These are phyloP conservation scores for Coecobrya sp. DNA, from an alignment of 2,888 invertebrate genomes.

Conservation along the genomic window DNA sequence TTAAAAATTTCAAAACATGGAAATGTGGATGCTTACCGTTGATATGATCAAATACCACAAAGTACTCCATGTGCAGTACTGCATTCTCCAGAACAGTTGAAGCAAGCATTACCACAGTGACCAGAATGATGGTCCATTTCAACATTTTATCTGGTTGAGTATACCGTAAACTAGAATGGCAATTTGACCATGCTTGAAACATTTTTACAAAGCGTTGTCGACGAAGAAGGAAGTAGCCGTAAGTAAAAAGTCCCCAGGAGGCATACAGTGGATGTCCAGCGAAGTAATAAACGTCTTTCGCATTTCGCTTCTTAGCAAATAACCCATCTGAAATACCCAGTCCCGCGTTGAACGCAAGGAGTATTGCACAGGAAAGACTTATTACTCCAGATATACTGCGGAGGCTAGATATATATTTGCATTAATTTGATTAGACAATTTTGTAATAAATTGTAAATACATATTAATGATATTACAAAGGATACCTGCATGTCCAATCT, in stretches of 20 bases:
- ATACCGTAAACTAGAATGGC: constrained; percentile 62
- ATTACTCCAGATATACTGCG: constrained; percentile 7
- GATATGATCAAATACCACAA: constrained; percentile 62
- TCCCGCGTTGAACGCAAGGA: constrained; percentile 7
- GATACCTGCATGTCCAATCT: constrained; percentile 61
- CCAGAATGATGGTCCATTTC: constrained; percentile 74
- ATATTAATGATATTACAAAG: not conserved
- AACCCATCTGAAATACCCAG: not conserved
- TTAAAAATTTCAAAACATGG: too few relatives aligned
- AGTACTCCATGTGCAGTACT: constrained; percentile 73
- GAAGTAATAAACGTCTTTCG: constrained; percentile 28
- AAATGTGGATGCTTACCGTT: constrained; percentile 10
- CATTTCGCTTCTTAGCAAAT: constrained; percentile 21
- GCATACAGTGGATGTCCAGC: constrained; percentile 28
- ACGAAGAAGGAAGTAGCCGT: constrained; percentile 45
- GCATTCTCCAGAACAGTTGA: constrained; percentile 75
- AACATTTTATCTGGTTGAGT: constrained; percentile 75
- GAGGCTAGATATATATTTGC: too few relatives aligned
- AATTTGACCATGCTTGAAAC: constrained; percentile 78
- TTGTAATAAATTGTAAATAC: not conserved
- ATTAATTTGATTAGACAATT: too few relatives aligned
- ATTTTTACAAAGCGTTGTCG: constrained; percentile 45
- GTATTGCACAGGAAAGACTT: not conserved
- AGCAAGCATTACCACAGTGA: constrained; percentile 26
- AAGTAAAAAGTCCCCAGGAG: constrained; percentile 58